Conservation (phyloP, 1,140 invertebrate species). For the Drosophila takahashii region DNA sequence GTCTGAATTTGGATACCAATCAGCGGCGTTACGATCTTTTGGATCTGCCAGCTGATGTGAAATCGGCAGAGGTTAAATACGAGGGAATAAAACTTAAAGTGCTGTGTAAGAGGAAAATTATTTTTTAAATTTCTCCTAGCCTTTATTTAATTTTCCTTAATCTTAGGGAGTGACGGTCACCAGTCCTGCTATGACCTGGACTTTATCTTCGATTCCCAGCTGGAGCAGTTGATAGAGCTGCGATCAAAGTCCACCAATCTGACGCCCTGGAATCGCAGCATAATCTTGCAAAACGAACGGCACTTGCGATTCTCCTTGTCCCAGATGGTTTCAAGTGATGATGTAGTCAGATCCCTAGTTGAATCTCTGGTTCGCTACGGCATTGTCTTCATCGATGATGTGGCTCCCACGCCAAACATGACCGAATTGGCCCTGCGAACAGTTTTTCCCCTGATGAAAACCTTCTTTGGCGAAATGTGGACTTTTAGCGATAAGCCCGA, state of each 20-base stretch:
- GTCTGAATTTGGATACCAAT: slow-evolving; percentile 70
- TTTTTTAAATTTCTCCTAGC: background rate
- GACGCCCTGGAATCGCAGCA: slow-evolving; percentile 67
- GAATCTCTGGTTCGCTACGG: slow-evolving; percentile 69
- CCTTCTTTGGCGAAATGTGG: slow-evolving; percentile 89
- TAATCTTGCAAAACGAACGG: slow-evolving; percentile 59
- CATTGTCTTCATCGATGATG: slow-evolving; percentile 77
- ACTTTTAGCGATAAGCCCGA: slow-evolving; percentile 86
- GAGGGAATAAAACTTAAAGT: slow-evolving; percentile 19
- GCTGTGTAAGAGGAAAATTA: slow-evolving; percentile 39
- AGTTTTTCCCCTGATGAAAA: slow-evolving; percentile 86
- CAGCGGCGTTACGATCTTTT: slow-evolving; percentile 75
- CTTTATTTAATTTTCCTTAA: background rate
- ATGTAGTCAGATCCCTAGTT: slow-evolving; percentile 51
- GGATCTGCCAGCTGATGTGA: slow-evolving; percentile 64
- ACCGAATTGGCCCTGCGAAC: slow-evolving; percentile 77
- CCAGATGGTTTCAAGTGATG: slow-evolving; percentile 48
- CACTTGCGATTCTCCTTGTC: slow-evolving; percentile 55
- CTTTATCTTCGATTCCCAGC: slow-evolving; percentile 61
- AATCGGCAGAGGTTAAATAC: slow-evolving; percentile 17
- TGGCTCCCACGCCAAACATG: slow-evolving; percentile 69
- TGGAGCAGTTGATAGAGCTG: slow-evolving; percentile 55
- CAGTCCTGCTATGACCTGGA: slow-evolving; percentile 62
- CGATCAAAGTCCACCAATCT: slow-evolving; percentile 45
- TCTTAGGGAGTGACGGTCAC: slow-evolving; percentile 76